These are phyloP conservation scores for Neotragus pygmaeus DNA, from an alignment of 2,113 vertebrate genomes.

Conservation along the genomic window DNA sequence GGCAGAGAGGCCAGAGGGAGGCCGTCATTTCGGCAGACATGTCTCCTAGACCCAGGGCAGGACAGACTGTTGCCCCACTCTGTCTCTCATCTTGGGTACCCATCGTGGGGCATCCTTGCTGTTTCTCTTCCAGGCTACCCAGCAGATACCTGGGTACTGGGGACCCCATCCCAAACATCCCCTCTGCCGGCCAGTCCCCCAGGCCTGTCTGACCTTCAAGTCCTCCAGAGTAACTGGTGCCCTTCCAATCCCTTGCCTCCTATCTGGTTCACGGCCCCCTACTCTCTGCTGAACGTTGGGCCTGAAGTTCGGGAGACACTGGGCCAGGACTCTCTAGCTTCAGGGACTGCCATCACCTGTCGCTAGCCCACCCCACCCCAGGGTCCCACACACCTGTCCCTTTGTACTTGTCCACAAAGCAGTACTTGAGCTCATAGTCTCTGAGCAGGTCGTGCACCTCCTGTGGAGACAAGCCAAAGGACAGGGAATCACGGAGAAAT, in stretches of 20 bases:
- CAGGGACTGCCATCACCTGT: neutral
- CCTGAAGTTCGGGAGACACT: neutral
- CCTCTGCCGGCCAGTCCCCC: neutral
- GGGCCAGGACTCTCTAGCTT: neutral
- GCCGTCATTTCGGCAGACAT: neutral
- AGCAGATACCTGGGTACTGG: neutral
- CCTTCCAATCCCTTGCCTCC: neutral
- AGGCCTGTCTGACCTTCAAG: neutral
- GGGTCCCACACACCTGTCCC: conserved; percentile 88
- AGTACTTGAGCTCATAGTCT: conserved; percentile 94
- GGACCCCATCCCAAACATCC: neutral
- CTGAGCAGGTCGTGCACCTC: conserved; percentile 92
- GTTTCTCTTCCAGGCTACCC: neutral
- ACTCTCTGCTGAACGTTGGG: neutral
- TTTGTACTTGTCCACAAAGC: conserved; percentile 97
- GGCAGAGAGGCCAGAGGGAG: neutral
- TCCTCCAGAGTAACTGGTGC: neutral
- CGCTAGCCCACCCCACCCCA: neutral
- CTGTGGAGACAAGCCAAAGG: conserved; percentile 74
- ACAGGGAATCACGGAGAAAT: neutral
- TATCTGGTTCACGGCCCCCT: neutral
- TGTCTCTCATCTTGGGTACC: neutral
- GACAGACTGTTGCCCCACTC: neutral
- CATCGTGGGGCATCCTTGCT: neutral
- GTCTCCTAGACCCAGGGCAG: neutral